Conservation (phyloP, 2,113 vertebrate species). For the Ceuthmochares aereus region DNA sequence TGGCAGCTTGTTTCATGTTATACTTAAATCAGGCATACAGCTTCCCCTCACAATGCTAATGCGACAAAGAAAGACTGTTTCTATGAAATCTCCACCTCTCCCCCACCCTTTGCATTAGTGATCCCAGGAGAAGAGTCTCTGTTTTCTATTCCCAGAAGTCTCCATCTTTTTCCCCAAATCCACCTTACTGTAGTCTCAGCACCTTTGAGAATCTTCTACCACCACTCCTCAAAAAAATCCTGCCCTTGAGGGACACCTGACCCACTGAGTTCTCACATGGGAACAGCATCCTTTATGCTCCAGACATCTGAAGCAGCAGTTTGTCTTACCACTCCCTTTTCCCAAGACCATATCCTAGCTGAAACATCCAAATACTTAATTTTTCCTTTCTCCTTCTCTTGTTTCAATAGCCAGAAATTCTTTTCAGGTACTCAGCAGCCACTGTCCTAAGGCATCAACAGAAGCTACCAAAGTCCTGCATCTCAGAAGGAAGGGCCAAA, state of each 20-base stretch:
- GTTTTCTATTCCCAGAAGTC: background rate
- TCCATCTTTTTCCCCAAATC: background rate
- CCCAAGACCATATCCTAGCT: background rate
- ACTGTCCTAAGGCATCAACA: conserved; percentile 18
- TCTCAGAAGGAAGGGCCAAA: background rate
- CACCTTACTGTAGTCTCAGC: background rate
- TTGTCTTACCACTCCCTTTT: background rate
- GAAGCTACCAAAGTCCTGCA: background rate
- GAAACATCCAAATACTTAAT: background rate
- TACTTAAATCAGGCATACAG: conserved; percentile 64
- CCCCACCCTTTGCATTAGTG: background rate
- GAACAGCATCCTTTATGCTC: background rate
- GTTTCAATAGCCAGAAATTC: conserved; percentile 7
- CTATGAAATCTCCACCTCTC: background rate
- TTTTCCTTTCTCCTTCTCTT: conserved; percentile 22
- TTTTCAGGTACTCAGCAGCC: conserved; percentile 23
- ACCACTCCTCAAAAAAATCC: background rate
- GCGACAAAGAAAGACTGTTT: conserved; percentile 40
- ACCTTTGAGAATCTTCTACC: background rate
- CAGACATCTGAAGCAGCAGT: background rate
- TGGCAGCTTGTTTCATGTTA: conserved; percentile 71
- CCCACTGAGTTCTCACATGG: background rate
- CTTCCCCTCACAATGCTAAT: conserved; percentile 56
- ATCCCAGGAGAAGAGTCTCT: background rate
- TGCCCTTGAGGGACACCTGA: background rate